A percentile compares a stretch with the other conserved stretches of the same genome.
Conservation (phyloP, 2,113 vertebrate species). For the Zosterops hypoxanthus region DNA sequence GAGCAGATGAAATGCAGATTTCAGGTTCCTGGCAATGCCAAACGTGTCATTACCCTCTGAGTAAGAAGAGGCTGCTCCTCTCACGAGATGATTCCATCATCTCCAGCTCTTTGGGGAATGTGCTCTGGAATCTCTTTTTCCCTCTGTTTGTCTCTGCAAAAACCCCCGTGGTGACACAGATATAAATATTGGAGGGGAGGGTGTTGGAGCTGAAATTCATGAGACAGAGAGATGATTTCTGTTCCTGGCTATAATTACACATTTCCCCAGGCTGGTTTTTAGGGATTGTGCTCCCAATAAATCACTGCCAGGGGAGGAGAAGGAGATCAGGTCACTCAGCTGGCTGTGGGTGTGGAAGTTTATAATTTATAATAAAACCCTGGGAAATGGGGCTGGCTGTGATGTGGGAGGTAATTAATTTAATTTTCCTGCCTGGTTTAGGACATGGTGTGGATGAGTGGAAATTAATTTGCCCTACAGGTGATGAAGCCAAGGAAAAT, state of each 20-base stretch:
- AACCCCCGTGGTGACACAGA: not conserved
- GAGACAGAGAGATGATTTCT: not conserved
- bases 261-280: not conserved
- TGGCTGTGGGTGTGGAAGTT: not conserved
- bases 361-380: not conserved
- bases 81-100: not conserved
- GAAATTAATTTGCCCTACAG: not conserved
- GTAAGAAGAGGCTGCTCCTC: constrained; percentile 20
- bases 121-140: not conserved
- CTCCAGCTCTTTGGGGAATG: not conserved
- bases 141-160: not conserved
- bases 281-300: not conserved
- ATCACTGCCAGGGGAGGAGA: not conserved
- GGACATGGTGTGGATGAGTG: not conserved
- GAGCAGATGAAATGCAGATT: constrained; percentile 31
- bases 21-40: not conserved
- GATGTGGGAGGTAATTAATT: not conserved
- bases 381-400: not conserved
- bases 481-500: not conserved
- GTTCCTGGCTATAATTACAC: not conserved
- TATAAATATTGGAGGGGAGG: not conserved
- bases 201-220: not conserved
- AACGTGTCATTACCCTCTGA: not conserved
- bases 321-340: not conserved
- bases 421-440: not conserved